Base-by-base conservation (phyloP, 1,140 invertebrate species). In the Tribolium castaneum region DNA sequence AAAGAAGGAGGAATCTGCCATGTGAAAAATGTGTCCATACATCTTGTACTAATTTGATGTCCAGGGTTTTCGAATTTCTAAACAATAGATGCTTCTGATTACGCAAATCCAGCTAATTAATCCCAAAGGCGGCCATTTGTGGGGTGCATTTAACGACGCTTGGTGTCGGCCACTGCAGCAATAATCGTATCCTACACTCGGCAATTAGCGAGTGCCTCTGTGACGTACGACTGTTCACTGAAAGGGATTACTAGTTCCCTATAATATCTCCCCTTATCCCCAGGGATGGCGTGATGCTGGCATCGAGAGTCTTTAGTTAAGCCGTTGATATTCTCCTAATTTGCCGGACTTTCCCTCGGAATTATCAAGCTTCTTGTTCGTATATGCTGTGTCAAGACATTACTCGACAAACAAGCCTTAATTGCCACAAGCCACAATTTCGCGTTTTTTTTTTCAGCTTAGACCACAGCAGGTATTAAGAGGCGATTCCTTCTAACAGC, bases 321-420 rank as follows among this genome's bases (percentile, higher is more conserved):
- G 72, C 80, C 80, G 76, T 81, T 81, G 80, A 82, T 82, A 78
- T 78, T 80, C 77, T 78, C 71, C 81, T 80, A 82, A 82, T 82
- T 82, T 82, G 79, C 77, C 59, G 81, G 81, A 82, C 81, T 82
- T 78, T 56, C 76, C 73, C 72, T 56, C 39, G 39, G 72, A 70
- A 80, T 80, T 80, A 80, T 77, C 79, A 71, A 73, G 34, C 25
- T 59, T 5, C 54, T 25, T 59, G 54, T 25, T 59, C 54, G n/a
- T 25, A 59, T 59, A 59, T 22, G 54, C 59, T 35, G 59, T 66
- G 59, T 66, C 59, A 66, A 66, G 59, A 66, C 35, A 66, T 66
- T 66, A 66, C 59, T 39, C 59, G 6, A 35, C 59, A 66, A 66
- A 66, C 59, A 66, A 66, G n/a, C 59, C 25, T 9, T 66, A 66